Percentiles rank a stretch among this genome's conserved stretches.
These are phyloP conservation scores for Heliconius hermathena DNA, from an alignment of 1,140 invertebrate genomes.

Conservation along the genomic window DNA sequence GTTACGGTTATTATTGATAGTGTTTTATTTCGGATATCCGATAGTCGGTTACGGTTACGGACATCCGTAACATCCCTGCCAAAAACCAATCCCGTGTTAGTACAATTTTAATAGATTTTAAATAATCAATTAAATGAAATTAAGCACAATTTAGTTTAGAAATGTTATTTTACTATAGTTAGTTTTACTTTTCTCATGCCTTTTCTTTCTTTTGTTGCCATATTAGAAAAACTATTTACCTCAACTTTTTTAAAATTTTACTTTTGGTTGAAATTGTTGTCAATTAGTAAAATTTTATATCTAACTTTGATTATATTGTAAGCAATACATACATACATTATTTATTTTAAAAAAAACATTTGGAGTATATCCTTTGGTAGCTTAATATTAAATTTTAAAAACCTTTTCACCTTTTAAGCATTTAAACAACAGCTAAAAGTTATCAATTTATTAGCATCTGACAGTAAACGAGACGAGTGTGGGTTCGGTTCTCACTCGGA, in stretches of 20 bases:
- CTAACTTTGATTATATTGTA: constrained; percentile 27
- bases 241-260: constrained; percentile 48
- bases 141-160: constrained; percentile 68
- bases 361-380: too few species aligned
- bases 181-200: constrained; percentile 27
- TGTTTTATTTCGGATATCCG: too few species aligned
- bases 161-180: constrained; percentile 62
- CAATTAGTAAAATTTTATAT: constrained; percentile 31
- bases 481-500: too few species aligned
- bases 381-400: too few species aligned
- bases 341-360: too few species aligned
- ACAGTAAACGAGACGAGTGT: too few species aligned
- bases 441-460: too few species aligned
- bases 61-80: too few species aligned
- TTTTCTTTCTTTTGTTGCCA: constrained; percentile 68
- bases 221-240: constrained; percentile 71
- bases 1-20: too few species aligned
- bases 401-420: too few species aligned
- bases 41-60: too few species aligned
- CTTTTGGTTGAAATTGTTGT: constrained; percentile 38
- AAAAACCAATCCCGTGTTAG: constrained; percentile 48
- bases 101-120: constrained; percentile 9
- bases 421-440: too few species aligned
- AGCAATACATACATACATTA: background rate
- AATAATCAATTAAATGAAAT: background rate